Evolutionary conservation across 1,140 invertebrate genomes (phyloP).

Genomic region (Drosophila saltans): DNA sequence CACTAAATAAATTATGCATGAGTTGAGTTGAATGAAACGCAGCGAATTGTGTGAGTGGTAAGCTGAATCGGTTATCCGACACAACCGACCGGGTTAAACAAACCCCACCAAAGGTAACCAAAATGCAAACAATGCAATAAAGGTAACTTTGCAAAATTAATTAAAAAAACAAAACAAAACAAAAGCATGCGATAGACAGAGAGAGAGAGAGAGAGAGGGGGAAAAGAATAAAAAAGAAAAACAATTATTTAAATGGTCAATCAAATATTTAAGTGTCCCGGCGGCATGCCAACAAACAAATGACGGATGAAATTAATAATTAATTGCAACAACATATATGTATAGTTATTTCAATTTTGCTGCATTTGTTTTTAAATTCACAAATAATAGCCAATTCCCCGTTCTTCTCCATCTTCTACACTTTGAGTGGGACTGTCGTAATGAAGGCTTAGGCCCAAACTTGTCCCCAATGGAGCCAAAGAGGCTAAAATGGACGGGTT

Average conservation of each 20-base stretch:
- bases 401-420: neutral
- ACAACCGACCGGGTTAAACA: slow-evolving; percentile 18
- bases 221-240: neutral
- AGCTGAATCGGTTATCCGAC: neutral
- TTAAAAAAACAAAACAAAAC: slow-evolving; percentile 45
- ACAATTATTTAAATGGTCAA: slow-evolving; percentile 59
- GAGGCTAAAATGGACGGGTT: slow-evolving; percentile 8
- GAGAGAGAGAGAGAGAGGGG: no score
- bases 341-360: neutral
- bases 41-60: slow-evolving; percentile 52
- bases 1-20: slow-evolving; percentile 75
- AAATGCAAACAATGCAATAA: slow-evolving; percentile 50
- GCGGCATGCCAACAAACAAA: slow-evolving; percentile 9
- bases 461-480: slow-evolving; percentile 40
- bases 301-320: slow-evolving; percentile 57
- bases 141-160: slow-evolving; percentile 68
- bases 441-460: slow-evolving; percentile 45
- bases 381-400: neutral
- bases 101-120: slow-evolving; percentile 20
- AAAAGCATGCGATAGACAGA: no score
- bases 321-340: slow-evolving; percentile 20
- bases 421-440: slow-evolving; percentile 21
- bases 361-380: neutral
- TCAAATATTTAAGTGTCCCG: slow-evolving; percentile 61
- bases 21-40: slow-evolving; percentile 43